These are phyloP conservation scores for Pachliopta kotzebuea DNA, from an alignment of 2,888 invertebrate species.

Conservation along the genomic window DNA sequence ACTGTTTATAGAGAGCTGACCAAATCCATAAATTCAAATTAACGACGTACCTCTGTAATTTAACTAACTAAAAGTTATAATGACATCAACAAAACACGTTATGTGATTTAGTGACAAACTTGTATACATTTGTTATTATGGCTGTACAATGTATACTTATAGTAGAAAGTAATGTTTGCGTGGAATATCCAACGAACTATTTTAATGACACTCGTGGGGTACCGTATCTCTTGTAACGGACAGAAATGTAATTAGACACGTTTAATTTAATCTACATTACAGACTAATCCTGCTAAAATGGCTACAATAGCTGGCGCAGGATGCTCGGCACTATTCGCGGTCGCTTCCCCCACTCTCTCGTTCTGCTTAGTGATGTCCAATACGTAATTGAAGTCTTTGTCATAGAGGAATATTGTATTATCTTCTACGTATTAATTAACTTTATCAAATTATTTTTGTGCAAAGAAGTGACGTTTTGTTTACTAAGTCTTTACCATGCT, in stretches of 20 bases:
- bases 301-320: constrained; percentile 37
- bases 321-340: constrained; percentile 46
- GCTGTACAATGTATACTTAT: background rate
- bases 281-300: constrained; percentile 39
- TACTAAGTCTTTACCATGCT: too few relatives aligned
- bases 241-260: constrained; percentile 26
- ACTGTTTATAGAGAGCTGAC: too few relatives aligned
- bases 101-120: background rate
- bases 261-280: constrained; percentile 43
- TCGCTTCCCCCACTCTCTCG: constrained; percentile 52
- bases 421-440: too few relatives aligned
- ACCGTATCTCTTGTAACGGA: constrained; percentile 6
- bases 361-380: constrained; percentile 13
- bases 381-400: background rate
- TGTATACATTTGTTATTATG: background rate
- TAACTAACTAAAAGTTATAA: constrained; percentile 16
- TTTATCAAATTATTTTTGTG: too few relatives aligned
- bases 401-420: background rate
- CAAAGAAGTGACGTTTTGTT: too few relatives aligned
- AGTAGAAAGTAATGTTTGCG: constrained; percentile 17
- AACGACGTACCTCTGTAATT: constrained; percentile 3
- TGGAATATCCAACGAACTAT: constrained; percentile 10
- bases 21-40: too few relatives aligned
- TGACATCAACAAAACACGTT: constrained; percentile 2
- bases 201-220: constrained; percentile 11